These are phyloP conservation scores for Neotoma lepida DNA, from an alignment of 2,113 vertebrate genomes.

Conservation along the genomic window DNA sequence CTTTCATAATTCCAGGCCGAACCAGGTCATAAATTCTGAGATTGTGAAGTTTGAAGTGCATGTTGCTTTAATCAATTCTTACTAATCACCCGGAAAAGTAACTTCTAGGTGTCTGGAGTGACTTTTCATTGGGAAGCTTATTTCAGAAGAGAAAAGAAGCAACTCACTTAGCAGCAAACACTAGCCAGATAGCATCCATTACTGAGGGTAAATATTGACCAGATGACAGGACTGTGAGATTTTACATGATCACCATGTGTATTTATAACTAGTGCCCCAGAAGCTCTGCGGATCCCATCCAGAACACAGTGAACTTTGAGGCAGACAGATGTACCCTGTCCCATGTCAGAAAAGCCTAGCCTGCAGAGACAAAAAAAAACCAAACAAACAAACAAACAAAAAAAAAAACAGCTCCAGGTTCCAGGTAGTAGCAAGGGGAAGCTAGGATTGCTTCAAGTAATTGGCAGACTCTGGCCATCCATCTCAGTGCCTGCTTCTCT, in stretches of 20 bases:
- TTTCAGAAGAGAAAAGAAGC: constrained; percentile 67
- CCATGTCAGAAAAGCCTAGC: constrained; percentile 46
- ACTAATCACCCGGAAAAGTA: constrained; percentile 67
- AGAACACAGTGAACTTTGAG: constrained; percentile 45
- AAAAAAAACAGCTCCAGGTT: background rate
- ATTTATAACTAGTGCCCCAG: constrained; percentile 19
- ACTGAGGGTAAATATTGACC: constrained; percentile 47
- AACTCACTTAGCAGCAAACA: constrained; percentile 14
- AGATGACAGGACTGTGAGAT: constrained; percentile 43
- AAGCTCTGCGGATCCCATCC: background rate
- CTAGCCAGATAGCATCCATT: constrained; percentile 54
- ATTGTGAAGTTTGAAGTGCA: constrained; percentile 84
- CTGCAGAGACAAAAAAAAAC: background rate
- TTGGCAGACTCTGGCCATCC: background rate
- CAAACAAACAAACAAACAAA: background rate
- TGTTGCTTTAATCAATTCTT: constrained; percentile 78
- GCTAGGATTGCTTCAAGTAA: too few species aligned
- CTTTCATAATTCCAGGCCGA: constrained; percentile 90
- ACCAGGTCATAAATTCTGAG: constrained; percentile 89
- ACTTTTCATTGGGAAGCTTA: constrained; percentile 52
- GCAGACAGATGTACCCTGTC: background rate
- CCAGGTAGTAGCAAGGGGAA: background rate
- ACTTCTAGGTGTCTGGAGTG: constrained; percentile 60
- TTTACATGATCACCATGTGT: background rate
- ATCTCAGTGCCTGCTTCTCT: background rate